phyloP scores from a whole-genome alignment of 92 coral and sea anemone genomes.

The Porites rus region DNA sequence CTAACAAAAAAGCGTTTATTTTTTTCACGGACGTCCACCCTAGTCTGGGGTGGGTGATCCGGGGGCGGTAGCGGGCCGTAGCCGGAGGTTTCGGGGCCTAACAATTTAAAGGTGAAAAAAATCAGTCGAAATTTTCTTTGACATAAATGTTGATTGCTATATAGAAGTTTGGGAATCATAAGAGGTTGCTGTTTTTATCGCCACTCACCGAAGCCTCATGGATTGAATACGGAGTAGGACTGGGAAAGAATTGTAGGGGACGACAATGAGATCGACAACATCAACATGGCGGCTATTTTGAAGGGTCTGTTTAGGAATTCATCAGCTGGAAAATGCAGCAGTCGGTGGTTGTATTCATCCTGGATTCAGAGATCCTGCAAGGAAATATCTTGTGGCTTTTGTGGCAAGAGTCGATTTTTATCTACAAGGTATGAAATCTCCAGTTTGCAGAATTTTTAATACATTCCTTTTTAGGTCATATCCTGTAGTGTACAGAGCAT shows the following conservation, averaged over 20 bases:
- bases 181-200: not conserved
- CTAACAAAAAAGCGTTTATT: no score
- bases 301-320: conserved; percentile 3
- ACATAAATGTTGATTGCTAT: no score
- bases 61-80: no score
- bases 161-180: no score
- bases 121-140: no score
- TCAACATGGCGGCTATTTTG: conserved; percentile 29
- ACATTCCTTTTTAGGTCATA: not conserved
- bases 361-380: conserved; percentile 11
- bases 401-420: conserved; percentile 8
- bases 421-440: conserved; percentile 24
- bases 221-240: no score
- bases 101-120: no score
- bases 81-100: no score
- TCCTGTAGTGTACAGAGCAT: not conserved
- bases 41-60: no score
- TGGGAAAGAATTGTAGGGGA: no score
- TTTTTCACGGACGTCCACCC: no score
- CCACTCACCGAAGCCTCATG: no score
- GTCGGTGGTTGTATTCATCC: not conserved
- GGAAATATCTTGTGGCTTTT: conserved; percentile 18
- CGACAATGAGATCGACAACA: not conserved
- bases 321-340: conserved; percentile 11
- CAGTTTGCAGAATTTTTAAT: not conserved